phyloP scores from a whole-genome alignment of 2,113 vertebrate genomes.

The Taurulus bubalis region DNA sequence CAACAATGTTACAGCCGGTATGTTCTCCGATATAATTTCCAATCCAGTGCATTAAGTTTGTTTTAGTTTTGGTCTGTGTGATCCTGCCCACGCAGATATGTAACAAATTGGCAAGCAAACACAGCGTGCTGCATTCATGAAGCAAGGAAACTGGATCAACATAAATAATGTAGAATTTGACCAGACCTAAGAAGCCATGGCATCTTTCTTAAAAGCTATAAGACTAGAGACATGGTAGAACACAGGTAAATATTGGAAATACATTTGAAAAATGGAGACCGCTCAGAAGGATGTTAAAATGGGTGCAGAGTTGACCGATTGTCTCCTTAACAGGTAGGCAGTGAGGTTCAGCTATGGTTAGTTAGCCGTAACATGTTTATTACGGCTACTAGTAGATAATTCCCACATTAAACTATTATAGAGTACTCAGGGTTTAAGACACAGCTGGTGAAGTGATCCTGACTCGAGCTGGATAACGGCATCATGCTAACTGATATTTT shows the following conservation, averaged over 20 bases:
- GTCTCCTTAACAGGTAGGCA: neutral
- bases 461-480: too few relatives aligned
- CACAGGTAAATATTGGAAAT: neutral
- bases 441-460: too few relatives aligned
- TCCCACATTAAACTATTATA: too few relatives aligned
- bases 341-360: too few relatives aligned
- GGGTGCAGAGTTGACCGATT: neutral
- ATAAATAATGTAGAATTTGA: neutral
- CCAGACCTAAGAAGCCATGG: neutral
- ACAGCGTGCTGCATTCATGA: neutral
- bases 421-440: too few relatives aligned
- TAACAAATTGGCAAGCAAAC: neutral
- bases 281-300: neutral
- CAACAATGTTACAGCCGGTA: neutral
- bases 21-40: neutral
- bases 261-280: neutral
- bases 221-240: neutral
- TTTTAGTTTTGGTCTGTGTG: constrained; percentile 1
- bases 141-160: neutral
- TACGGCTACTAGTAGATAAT: too few relatives aligned
- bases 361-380: too few relatives aligned
- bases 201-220: neutral
- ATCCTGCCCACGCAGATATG: neutral
- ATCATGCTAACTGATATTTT: too few relatives aligned
- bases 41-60: neutral